Conservation (phyloP, 2,888 invertebrate species). For the Galerucella pusilla region DNA sequence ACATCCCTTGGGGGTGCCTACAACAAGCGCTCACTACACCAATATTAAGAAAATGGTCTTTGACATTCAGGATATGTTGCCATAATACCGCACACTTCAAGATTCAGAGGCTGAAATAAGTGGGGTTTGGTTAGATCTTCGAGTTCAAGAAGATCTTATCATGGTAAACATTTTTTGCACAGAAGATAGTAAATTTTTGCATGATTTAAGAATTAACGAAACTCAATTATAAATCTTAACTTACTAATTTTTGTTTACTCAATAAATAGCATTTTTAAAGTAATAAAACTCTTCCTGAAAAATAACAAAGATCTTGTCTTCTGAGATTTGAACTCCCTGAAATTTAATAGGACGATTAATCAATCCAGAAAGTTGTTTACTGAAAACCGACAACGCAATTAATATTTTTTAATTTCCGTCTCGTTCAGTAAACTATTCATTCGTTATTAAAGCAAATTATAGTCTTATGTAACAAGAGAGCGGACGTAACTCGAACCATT, state of each 20-base stretch:
- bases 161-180: too few species aligned
- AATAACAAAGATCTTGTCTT: background rate
- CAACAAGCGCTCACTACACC: constrained; percentile 39
- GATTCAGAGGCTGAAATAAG: constrained; percentile 29
- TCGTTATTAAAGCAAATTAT: constrained; percentile 11
- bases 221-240: too few species aligned
- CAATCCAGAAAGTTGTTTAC: constrained; percentile 3
- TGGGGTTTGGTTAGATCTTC: constrained; percentile 20
- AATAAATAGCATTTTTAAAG: background rate
- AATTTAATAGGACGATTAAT: constrained; percentile 4
- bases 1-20: constrained; percentile 20
- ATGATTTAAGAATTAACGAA: too few species aligned
- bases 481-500: constrained; percentile 26
- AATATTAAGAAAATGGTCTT: constrained; percentile 39
- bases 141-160: background rate
- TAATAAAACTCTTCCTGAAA: background rate
- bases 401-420: background rate
- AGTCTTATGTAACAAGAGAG: constrained; percentile 8
- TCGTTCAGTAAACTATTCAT: constrained; percentile 1
- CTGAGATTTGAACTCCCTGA: background rate
- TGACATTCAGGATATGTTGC: constrained; percentile 39
- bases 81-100: constrained; percentile 21
- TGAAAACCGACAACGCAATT: background rate
- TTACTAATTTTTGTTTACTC: too few species aligned
- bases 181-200: too few species aligned